Percentiles rank a stretch among this genome's conserved stretches.
Conservation (phyloP, 2,888 invertebrate species). For the Notocelia uddmanniana region DNA sequence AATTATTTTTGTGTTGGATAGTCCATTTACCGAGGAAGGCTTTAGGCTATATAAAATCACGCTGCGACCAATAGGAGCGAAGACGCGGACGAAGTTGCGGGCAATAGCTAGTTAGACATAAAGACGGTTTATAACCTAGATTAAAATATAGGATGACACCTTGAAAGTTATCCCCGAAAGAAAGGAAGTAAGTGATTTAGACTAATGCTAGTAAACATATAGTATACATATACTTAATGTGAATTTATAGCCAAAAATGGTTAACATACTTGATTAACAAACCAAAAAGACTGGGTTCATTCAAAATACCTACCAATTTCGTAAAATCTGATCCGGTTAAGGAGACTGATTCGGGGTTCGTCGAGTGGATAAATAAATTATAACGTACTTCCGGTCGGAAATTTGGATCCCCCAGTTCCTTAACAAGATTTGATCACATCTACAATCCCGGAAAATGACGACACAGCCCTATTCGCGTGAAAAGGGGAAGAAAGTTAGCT, state of each 20-base stretch:
- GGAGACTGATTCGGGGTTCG: conserved; percentile 52
- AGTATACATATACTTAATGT: too few species aligned
- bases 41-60: too few species aligned
- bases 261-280: conserved; percentile 1
- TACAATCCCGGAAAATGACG: conserved; percentile 62
- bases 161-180: too few species aligned
- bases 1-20: too few species aligned
- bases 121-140: too few species aligned
- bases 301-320: conserved; percentile 25
- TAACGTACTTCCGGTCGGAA: conserved; percentile 58
- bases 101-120: too few species aligned
- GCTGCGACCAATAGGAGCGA: too few species aligned
- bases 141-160: too few species aligned
- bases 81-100: too few species aligned
- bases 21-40: too few species aligned
- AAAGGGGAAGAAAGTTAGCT: conserved; percentile 54
- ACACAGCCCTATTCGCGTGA: conserved; percentile 53
- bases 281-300: conserved; percentile 6
- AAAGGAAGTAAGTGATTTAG: too few species aligned
- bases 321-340: conserved; percentile 52
- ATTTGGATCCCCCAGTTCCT: conserved; percentile 61
- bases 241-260: not conserved
- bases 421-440: conserved; percentile 68
- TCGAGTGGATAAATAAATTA: conserved; percentile 62
- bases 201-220: too few species aligned